Evolutionary conservation across 2,797 vertebrate genomes (phyloP), one percentile per base, ranked within the genome.

Genomic region (Phaenicophaeus curvirostris): DNA sequence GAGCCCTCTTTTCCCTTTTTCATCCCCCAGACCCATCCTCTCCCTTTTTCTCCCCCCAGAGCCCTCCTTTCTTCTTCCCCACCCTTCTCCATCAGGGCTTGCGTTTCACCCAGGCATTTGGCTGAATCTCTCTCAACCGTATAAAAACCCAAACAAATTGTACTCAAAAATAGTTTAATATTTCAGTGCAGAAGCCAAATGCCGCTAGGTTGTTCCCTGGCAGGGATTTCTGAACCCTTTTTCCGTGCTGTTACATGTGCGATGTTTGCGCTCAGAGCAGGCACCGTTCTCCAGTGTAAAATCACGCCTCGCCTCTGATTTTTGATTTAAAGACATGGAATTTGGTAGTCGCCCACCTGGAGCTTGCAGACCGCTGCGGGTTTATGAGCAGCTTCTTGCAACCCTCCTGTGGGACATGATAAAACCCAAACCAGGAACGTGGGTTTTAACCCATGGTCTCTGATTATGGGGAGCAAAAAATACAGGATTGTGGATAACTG

Each of bases 381-480:
- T 71, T 71, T n/a, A 31, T 21, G 53, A 55, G 41, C 39, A 30
- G 2, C 31, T 76, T 72, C 46, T 72, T 77, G 58, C 65, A 58
- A 13, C 25, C 23, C 55, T 2, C 0, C 12, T 23, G 5, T 4
- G 24, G 42, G 46, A 55, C 7, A 1, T 54, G 9, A 17, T 46
- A 15, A 54, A 51, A 55, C 44, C 15, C 72, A 59, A 78, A 48
- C 5, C 30, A 16, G 30, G n/a, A 53, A 37, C 16, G 7, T 87
- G 65, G 12, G 39, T 79, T 94, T 95, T 93, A 91, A 93, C 82
- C 79, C 79, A 55, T 69, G 63, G 19, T 83, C 87, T 87, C 12
- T 65, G 62, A 28, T 77, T n/a, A 23, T 46, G 18, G 37, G 8
- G 9, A 3, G 8, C 3, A 7, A 8, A 4, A 23, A 5, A 24